Evolutionary conservation across 2,113 vertebrate genomes (phyloP).

Genomic region (Naja naja): DNA sequence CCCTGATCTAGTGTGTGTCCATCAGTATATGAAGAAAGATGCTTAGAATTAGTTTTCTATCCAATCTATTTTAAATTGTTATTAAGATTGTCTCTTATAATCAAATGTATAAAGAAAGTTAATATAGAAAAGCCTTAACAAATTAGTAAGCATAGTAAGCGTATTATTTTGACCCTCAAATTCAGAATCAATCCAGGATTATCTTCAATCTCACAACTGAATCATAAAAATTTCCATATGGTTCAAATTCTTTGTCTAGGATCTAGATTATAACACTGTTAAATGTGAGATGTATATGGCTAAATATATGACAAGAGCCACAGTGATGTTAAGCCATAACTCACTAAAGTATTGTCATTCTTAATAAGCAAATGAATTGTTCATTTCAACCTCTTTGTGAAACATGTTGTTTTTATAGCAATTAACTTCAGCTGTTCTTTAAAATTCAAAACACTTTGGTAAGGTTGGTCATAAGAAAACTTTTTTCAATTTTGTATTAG

Average conservation of each 20-base stretch:
- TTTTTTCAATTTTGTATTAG: constrained; percentile 61
- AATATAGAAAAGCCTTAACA: constrained; percentile 22
- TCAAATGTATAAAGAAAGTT: constrained; percentile 35
- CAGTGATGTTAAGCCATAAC: constrained; percentile 45
- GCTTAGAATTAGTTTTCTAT: background rate
- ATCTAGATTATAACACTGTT: constrained; percentile 37
- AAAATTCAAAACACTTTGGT: constrained; percentile 54
- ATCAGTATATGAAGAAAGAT: fast-evolving
- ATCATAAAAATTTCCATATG: constrained; percentile 31
- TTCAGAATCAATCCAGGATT: background rate
- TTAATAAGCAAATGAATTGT: constrained; percentile 58
- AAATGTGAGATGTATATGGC: constrained; percentile 32
- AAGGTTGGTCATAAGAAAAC: constrained; percentile 59
- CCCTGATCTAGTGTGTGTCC: background rate
- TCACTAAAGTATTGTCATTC: constrained; percentile 45
- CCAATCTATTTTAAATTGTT: constrained; percentile 18
- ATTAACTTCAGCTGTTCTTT: constrained; percentile 45
- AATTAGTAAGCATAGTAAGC: background rate
- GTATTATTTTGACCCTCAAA: background rate
- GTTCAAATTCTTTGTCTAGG: constrained; percentile 1
- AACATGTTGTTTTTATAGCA: constrained; percentile 50
- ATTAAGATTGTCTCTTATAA: constrained; percentile 2
- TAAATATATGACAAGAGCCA: constrained; percentile 41
- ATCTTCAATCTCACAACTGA: constrained; percentile 3
- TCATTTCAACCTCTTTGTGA: constrained; percentile 52